Conservation (phyloP, 2,113 vertebrate genomes). For the Melanerpes formicivorus region DNA sequence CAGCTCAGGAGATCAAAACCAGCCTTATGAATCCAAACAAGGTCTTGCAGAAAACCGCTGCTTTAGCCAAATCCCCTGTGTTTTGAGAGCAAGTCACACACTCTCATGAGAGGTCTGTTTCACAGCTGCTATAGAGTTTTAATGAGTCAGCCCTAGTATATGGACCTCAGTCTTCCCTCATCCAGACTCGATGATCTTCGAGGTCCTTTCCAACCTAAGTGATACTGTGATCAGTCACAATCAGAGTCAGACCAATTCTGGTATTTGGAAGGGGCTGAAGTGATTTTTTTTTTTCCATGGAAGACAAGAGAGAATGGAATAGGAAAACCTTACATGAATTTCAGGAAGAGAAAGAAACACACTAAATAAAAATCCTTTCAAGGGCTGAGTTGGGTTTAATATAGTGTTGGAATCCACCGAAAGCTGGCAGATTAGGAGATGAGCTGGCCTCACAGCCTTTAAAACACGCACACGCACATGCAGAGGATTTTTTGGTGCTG, state of each 20-base stretch:
- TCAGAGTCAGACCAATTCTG: not conserved
- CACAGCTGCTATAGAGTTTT: not conserved
- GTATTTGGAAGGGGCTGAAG: not conserved
- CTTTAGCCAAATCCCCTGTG: not conserved
- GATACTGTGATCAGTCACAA: not conserved
- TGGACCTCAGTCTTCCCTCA: not conserved
- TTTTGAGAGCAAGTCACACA: not conserved
- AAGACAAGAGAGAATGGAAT: not conserved
- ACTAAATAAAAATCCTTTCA: slow-evolving; percentile 20
- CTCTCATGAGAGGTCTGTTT: not conserved
- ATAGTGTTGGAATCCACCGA: slow-evolving; percentile 1
- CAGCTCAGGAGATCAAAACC: not conserved
- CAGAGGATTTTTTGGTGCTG: not conserved
- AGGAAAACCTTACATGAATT: not conserved
- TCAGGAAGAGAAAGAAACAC: not conserved
- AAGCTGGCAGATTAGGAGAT: slow-evolving; percentile 11
- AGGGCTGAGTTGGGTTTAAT: slow-evolving; percentile 9
- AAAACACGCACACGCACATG: not conserved
- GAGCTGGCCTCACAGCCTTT: not conserved
- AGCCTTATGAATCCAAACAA: not conserved
- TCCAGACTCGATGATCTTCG: no score
- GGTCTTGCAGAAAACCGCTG: not conserved
- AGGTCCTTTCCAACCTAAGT: no score
- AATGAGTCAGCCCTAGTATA: not conserved
- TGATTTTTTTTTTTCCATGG: not conserved